Percentiles rank a stretch among this genome's conserved stretches.
Evolutionary conservation across 2,113 vertebrate genomes (phyloP).

Genomic region (Rattus rattus): DNA sequence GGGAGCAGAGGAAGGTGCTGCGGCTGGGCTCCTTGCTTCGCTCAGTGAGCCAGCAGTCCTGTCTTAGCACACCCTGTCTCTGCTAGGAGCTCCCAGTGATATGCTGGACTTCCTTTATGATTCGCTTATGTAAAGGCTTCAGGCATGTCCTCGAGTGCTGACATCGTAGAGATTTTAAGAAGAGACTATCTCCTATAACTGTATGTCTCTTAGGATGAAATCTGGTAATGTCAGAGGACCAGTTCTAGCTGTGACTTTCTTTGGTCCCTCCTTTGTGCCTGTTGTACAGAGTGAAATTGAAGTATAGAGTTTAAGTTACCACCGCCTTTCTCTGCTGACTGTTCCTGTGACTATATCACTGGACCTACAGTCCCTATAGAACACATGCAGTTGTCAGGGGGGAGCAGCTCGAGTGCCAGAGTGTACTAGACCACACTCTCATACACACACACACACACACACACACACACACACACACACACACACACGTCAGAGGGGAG

Average conservation of each 20-base stretch:
- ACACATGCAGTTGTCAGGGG: too few relatives aligned
- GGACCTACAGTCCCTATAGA: too few relatives aligned
- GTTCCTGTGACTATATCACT: background rate
- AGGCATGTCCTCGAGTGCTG: background rate
- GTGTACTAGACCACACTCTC: too few relatives aligned
- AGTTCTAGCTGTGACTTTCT: rapidly evolving
- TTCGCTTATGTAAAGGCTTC: background rate
- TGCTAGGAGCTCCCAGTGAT: rapidly evolving
- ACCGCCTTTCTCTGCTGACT: background rate
- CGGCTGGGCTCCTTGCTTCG: rapidly evolving
- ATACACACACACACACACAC: too few relatives aligned
- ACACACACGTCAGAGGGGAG: too few relatives aligned
- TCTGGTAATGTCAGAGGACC: rapidly evolving
- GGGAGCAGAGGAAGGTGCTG: slow-evolving; percentile 77
- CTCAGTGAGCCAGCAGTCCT: rapidly evolving
- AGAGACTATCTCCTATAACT: background rate
- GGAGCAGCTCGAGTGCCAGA: too few relatives aligned
- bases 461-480: too few relatives aligned
- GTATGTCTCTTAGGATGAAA: background rate
- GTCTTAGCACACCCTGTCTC: background rate
- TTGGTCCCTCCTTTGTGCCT: too few relatives aligned
- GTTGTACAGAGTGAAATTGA: background rate
- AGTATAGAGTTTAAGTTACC: background rate
- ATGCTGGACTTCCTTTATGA: background rate
- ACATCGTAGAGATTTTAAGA: background rate